Evolutionary conservation across 2,888 invertebrate genomes (phyloP).

Genomic region (Loripinus fragilis): DNA sequence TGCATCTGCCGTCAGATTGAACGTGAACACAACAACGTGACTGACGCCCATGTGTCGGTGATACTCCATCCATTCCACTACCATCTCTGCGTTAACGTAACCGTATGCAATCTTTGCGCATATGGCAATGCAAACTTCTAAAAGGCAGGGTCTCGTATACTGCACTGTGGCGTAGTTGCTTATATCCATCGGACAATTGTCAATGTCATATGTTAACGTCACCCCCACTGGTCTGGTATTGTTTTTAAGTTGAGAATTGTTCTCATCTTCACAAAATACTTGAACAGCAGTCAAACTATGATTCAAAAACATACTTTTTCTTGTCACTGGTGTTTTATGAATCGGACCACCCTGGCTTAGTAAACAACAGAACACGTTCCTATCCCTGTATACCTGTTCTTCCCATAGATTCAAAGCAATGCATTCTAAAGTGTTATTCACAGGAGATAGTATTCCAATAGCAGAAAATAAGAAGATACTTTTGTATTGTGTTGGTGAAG

Average conservation of each 20-base stretch:
- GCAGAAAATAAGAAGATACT: not conserved
- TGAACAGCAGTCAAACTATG: slow-evolving; percentile 11
- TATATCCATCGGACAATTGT: not conserved
- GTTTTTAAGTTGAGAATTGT: not conserved
- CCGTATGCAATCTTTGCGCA: slow-evolving; percentile 45
- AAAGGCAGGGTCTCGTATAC: not conserved
- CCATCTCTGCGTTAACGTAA: slow-evolving; percentile 19
- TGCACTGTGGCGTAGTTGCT: not conserved
- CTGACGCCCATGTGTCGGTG: slow-evolving; percentile 35
- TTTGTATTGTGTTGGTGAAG: not conserved
- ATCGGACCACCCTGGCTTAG: not conserved
- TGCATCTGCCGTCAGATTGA: slow-evolving; percentile 20
- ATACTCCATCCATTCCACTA: slow-evolving; percentile 47
- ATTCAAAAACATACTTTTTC: slow-evolving; percentile 13
- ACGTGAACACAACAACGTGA: slow-evolving; percentile 29
- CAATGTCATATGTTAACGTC: slow-evolving; percentile 11
- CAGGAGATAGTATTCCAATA: not conserved
- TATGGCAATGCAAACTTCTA: slow-evolving; percentile 28
- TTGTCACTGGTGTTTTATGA: not conserved
- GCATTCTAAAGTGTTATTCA: not conserved
- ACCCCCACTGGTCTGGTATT: not conserved
- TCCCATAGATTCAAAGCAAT: slow-evolving; percentile 9
- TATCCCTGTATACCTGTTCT: not conserved
- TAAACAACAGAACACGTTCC: not conserved
- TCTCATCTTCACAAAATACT: not conserved